Conservation (phyloP, 2,888 invertebrate genomes). For the Synanthedon myopaeformis region DNA sequence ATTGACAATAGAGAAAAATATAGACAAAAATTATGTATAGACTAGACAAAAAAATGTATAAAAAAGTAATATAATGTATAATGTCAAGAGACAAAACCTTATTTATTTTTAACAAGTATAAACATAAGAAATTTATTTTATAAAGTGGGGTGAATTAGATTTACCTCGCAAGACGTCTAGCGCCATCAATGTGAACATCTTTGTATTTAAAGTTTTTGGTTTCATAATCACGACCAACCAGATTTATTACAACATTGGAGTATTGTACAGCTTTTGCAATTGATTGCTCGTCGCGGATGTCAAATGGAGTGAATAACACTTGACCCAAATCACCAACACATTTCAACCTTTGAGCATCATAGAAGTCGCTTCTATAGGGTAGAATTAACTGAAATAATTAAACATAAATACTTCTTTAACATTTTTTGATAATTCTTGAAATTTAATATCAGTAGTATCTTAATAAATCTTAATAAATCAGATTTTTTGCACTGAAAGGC, state of each 20-base stretch:
- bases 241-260: constrained; percentile 97
- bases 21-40: too few species aligned
- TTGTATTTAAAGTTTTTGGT: constrained; percentile 89
- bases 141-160: constrained; percentile 1
- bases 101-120: neutral
- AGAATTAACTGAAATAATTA: constrained; percentile 78
- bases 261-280: constrained; percentile 88
- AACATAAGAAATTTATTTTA: neutral
- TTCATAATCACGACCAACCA: constrained; percentile 92
- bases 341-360: constrained; percentile 82
- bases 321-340: constrained; percentile 95
- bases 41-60: too few species aligned
- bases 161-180: constrained; percentile 83
- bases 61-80: too few species aligned
- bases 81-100: too few species aligned
- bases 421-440: too few species aligned
- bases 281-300: constrained; percentile 87
- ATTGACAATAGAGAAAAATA: too few species aligned
- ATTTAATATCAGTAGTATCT: too few species aligned
- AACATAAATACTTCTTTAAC: too few species aligned
- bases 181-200: constrained; percentile 89
- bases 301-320: constrained; percentile 87
- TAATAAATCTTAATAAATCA: too few species aligned
- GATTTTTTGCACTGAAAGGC: too few species aligned
- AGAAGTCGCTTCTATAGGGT: constrained; percentile 91